Evolutionary conservation across 2,888 invertebrate genomes (phyloP).

Genomic region (Syrista parreyssii): DNA sequence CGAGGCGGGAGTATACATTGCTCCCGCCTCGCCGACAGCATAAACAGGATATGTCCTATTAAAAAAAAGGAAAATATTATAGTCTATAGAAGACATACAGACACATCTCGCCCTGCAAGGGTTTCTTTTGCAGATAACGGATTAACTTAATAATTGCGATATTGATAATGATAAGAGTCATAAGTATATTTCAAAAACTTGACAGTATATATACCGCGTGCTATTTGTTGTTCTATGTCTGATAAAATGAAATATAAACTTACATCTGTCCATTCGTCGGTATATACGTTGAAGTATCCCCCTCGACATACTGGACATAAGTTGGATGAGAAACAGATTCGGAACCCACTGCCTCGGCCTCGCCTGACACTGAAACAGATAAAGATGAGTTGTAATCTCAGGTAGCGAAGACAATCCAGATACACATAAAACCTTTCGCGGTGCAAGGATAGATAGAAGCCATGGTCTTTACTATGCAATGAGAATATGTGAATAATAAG

Average conservation of each 20-base stretch:
- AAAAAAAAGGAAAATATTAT: conserved; percentile 4
- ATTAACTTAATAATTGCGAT: background rate
- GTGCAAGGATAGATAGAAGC: background rate
- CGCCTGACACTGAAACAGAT: conserved; percentile 64
- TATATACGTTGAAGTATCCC: conserved; percentile 71
- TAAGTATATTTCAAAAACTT: background rate
- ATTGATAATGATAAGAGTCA: background rate
- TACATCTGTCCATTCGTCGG: conserved; percentile 76
- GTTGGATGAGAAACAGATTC: conserved; percentile 71
- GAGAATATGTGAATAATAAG: background rate
- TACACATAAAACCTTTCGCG: background rate
- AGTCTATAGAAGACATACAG: background rate
- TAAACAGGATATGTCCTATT: conserved; percentile 81
- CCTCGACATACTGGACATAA: conserved; percentile 75
- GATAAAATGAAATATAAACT: conserved; percentile 43
- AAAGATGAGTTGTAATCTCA: background rate
- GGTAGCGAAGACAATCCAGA: background rate
- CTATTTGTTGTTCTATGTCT: background rate
- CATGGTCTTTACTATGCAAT: background rate
- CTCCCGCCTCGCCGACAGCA: conserved; percentile 76
- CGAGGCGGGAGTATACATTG: conserved; percentile 73
- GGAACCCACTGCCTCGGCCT: conserved; percentile 67
- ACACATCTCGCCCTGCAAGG: background rate
- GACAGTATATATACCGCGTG: too few species aligned
- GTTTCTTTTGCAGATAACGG: background rate